Percentiles rank a stretch among this genome's conserved stretches.
phyloP scores from a whole-genome alignment of 2,113 vertebrate species.

The Lophura nycthemera region DNA sequence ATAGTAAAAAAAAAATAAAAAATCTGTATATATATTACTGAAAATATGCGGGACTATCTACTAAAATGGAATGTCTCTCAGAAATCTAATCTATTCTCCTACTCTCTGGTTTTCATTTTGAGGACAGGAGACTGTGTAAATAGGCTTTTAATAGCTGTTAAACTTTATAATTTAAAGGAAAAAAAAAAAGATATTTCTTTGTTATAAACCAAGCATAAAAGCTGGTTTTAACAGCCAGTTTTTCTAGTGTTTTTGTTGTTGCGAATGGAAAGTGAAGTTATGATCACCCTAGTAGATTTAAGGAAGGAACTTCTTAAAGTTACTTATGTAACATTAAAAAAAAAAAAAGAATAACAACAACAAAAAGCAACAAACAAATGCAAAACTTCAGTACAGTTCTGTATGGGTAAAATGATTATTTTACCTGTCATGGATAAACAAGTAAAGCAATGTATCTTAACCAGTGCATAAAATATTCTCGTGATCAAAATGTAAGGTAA shows the following conservation, averaged over 20 bases:
- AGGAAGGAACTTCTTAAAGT: neutral
- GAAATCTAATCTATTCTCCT: constrained; percentile 48
- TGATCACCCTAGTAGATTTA: neutral
- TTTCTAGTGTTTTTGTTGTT: neutral
- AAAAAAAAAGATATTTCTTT: neutral
- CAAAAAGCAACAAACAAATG: neutral
- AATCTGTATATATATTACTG: neutral
- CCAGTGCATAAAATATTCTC: neutral
- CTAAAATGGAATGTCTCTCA: constrained; percentile 3
- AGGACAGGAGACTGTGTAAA: neutral
- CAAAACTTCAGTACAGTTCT: neutral
- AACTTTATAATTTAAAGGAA: constrained; percentile 17
- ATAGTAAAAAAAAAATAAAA: neutral
- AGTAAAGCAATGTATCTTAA: neutral
- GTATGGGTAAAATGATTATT: neutral
- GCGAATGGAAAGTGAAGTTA: neutral
- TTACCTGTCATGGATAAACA: neutral
- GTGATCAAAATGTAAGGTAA: neutral
- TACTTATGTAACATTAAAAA: neutral
- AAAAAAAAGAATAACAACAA: neutral
- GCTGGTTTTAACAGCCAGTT: neutral
- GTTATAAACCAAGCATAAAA: neutral
- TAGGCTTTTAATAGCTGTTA: constrained; percentile 27
- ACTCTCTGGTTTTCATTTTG: constrained; percentile 14
- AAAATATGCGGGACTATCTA: constrained; percentile 27